These are phyloP conservation scores for Ooceraea biroi DNA, from an alignment of 1,140 invertebrate species.

Conservation along the genomic window DNA sequence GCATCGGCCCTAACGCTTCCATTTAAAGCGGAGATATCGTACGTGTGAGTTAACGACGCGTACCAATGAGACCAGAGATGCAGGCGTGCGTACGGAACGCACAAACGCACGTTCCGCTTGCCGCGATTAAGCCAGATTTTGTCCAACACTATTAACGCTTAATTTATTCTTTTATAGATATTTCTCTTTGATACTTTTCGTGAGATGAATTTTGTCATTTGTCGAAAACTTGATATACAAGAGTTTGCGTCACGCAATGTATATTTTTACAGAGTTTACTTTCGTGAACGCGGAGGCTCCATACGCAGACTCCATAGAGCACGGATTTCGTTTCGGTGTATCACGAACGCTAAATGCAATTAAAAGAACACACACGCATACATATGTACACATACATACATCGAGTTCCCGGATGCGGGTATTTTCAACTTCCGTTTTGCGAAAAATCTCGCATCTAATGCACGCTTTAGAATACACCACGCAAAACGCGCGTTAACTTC, in stretches of 20 bases:
- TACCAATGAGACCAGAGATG: constrained; percentile 46
- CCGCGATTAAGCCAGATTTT: not conserved
- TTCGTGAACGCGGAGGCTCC: no score
- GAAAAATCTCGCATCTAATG: constrained; percentile 67
- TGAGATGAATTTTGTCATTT: no score
- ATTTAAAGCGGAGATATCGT: constrained; percentile 58
- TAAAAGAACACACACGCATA: constrained; percentile 28
- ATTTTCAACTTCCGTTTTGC: constrained; percentile 59
- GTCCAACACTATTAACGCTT: not conserved
- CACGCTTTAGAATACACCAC: constrained; percentile 71
- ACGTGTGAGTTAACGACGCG: constrained; percentile 68
- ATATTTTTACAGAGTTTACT: no score
- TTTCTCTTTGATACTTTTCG: no score
- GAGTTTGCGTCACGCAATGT: no score
- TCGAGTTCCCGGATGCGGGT: constrained; percentile 49
- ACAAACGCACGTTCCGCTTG: constrained; percentile 7
- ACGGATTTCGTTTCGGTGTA: constrained; percentile 27
- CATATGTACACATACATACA: not conserved
- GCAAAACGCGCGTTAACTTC: constrained; percentile 69
- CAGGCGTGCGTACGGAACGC: not conserved
- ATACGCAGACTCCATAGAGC: not conserved
- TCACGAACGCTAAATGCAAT: constrained; percentile 40
- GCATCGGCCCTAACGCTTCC: constrained; percentile 55
- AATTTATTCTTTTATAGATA: not conserved
- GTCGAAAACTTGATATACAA: no score